A percentile compares a stretch with the other conserved stretches of the same genome.
Evolutionary conservation across 2,797 vertebrate species (phyloP).

Genomic region (Iguana delicatissima): DNA sequence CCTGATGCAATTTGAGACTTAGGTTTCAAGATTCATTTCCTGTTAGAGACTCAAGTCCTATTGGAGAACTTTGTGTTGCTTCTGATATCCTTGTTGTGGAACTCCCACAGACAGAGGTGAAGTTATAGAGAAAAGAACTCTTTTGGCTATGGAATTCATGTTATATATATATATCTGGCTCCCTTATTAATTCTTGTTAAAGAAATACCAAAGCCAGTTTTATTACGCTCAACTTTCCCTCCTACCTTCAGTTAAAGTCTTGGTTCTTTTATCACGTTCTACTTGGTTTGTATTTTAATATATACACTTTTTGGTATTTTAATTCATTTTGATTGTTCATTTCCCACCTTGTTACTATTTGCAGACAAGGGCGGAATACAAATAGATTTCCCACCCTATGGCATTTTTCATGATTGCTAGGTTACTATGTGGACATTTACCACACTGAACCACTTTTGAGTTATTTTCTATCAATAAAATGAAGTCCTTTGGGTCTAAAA

Average conservation of each 20-base stretch:
- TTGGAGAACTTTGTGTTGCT: not conserved
- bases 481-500: too few relatives aligned
- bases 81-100: not conserved
- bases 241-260: not conserved
- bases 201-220: constrained; percentile 2
- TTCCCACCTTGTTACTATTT: not conserved
- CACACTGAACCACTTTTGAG: too few relatives aligned
- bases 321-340: constrained; percentile 11
- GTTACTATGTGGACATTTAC: too few relatives aligned
- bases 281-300: constrained; percentile 18
- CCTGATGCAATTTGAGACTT: too few relatives aligned
- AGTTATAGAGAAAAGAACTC: too few relatives aligned
- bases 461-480: too few relatives aligned
- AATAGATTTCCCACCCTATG: not conserved
- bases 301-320: constrained; percentile 10
- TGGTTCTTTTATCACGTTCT: constrained; percentile 9
- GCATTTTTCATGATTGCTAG: not conserved
- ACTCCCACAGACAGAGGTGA: not conserved
- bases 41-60: too few relatives aligned
- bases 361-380: constrained; percentile 12
- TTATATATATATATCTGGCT: not conserved
- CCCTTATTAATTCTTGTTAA: not conserved
- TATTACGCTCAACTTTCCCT: not conserved
- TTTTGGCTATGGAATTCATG: not conserved
- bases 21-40: not conserved